Evolutionary conservation across 2,113 vertebrate species (phyloP).

Genomic region (Dipodomys merriami): DNA sequence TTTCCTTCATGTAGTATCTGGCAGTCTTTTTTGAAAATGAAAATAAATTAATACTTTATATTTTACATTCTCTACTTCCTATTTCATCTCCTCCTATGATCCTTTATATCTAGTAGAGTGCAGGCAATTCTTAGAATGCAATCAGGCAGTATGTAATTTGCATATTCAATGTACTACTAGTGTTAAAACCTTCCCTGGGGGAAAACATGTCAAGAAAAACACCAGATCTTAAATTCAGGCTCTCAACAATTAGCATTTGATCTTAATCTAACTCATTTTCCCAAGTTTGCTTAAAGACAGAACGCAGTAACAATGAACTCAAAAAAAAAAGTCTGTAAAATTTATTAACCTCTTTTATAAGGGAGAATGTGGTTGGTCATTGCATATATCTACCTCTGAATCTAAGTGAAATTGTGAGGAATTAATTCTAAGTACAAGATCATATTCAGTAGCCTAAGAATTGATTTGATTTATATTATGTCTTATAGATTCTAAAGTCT

Average conservation of each 20-base stretch:
- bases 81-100: background rate
- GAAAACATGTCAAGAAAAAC: background rate
- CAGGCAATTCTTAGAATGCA: background rate
- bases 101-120: background rate
- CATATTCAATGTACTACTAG: slow-evolving; percentile 8
- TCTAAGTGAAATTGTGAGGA: background rate
- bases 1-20: background rate
- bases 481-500: background rate
- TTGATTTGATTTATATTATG: background rate
- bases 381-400: background rate
- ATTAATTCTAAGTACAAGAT: background rate
- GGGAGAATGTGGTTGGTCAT: background rate
- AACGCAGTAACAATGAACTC: background rate
- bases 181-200: slow-evolving; percentile 23
- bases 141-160: background rate
- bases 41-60: background rate
- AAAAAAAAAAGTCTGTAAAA: background rate
- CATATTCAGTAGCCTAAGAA: background rate
- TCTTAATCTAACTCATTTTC: background rate
- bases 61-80: background rate
- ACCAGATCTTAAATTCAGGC: background rate
- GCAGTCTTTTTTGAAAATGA: background rate
- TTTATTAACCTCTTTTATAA: background rate
- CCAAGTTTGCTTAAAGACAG: background rate
- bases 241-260: background rate